phyloP scores from a whole-genome alignment of 2,113 vertebrate species.

The Irena cyanogastra region DNA sequence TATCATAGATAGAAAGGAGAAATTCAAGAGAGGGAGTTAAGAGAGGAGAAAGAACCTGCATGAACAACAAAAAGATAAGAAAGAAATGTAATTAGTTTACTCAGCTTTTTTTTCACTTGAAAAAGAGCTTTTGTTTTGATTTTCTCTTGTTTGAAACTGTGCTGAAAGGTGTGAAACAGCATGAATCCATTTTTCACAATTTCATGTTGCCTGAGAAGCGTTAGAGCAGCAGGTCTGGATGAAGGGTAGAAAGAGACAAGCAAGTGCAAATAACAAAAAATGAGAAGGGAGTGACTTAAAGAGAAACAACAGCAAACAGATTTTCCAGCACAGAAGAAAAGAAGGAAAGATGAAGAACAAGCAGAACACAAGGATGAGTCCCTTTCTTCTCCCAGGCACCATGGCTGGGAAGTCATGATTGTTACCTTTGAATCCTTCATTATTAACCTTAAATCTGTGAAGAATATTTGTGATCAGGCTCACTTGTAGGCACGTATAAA shows the following conservation, averaged over 20 bases:
- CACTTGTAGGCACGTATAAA: background rate
- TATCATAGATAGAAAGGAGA: background rate
- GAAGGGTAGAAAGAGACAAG: background rate
- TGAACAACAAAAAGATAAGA: background rate
- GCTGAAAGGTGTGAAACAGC: background rate
- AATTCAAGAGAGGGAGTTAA: background rate
- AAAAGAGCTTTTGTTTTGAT: background rate
- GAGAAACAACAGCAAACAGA: background rate
- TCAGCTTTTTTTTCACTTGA: background rate
- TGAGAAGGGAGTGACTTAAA: background rate
- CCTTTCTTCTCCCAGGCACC: background rate
- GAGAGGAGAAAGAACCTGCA: background rate
- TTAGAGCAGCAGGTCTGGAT: background rate
- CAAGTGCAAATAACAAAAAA: background rate
- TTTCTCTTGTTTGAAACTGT: constrained; percentile 21
- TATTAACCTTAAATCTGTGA: background rate
- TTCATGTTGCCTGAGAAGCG: background rate
- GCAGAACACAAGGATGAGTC: background rate
- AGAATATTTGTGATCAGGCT: background rate
- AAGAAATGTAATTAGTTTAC: background rate
- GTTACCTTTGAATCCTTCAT: background rate
- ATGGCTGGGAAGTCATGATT: background rate
- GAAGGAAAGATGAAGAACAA: background rate
- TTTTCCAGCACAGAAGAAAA: background rate
- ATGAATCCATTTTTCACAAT: background rate